phyloP scores from a whole-genome alignment of 1,140 invertebrate genomes.

The Myzus persicae region DNA sequence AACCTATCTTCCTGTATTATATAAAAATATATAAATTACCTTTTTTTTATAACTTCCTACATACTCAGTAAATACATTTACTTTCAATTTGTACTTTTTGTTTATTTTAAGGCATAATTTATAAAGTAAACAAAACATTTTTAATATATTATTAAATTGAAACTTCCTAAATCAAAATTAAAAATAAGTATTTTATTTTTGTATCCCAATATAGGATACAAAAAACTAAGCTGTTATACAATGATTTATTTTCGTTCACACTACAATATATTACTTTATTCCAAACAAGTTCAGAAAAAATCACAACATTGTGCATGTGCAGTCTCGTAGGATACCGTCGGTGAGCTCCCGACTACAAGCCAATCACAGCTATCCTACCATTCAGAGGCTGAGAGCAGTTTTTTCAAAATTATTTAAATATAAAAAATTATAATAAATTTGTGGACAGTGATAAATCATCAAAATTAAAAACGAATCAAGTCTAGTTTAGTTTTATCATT shows the following conservation, averaged over 20 bases:
- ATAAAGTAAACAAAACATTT: neutral
- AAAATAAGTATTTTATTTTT: constrained; percentile 32
- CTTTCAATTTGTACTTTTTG: neutral
- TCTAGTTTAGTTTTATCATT: neutral
- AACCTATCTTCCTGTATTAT: neutral
- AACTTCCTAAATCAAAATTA: neutral
- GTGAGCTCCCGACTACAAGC: too few relatives aligned
- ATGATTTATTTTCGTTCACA: neutral
- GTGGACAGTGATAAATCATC: neutral
- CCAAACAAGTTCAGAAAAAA: neutral
- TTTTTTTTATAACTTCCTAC: neutral
- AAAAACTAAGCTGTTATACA: neutral
- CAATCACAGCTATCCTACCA: too few relatives aligned
- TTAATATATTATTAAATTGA: neutral
- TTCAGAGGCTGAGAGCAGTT: too few relatives aligned
- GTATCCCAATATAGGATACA: neutral
- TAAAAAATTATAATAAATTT: neutral
- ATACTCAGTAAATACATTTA: neutral
- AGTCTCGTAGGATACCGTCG: too few relatives aligned
- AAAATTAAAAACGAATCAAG: neutral
- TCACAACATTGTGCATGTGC: too few relatives aligned
- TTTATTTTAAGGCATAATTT: neutral
- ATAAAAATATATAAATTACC: neutral
- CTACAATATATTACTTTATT: neutral
- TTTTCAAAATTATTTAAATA: too few relatives aligned